These are phyloP conservation scores for Sthenelais limicola DNA, from an alignment of 2,888 invertebrate species.

Conservation along the genomic window DNA sequence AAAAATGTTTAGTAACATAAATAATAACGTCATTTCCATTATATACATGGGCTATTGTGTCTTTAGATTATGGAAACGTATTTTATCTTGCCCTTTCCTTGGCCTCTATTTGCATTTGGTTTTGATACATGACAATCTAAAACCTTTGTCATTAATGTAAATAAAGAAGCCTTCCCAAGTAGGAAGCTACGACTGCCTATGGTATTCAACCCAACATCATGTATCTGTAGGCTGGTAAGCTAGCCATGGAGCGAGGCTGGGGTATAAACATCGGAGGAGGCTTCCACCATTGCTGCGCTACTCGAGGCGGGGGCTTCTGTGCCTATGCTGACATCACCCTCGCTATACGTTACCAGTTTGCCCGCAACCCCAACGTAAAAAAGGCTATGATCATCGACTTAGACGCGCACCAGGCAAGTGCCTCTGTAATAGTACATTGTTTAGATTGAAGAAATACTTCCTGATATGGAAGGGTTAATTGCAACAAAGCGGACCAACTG, in stretches of 20 bases:
- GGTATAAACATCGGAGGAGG: constrained; percentile 93
- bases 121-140: too few species aligned
- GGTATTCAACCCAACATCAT: too few species aligned
- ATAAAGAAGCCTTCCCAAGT: too few species aligned
- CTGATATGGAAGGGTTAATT: not conserved
- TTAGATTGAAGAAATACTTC: not conserved
- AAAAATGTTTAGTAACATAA: too few species aligned
- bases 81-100: too few species aligned
- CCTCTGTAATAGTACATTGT: not conserved
- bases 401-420: constrained; percentile 89
- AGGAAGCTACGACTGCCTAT: too few species aligned
- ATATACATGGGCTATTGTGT: too few species aligned
- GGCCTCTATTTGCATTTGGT: too few species aligned
- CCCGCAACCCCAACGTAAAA: constrained; percentile 73
- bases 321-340: constrained; percentile 91
- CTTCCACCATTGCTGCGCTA: constrained; percentile 88
- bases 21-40: too few species aligned
- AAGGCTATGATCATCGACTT: constrained; percentile 87
- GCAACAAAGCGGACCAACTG: too few species aligned
- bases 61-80: too few species aligned
- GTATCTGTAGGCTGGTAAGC: constrained; percentile 79
- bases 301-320: constrained; percentile 89
- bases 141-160: too few species aligned
- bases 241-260: constrained; percentile 88
- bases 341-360: constrained; percentile 80